These are phyloP conservation scores for Phyllostomus discolor DNA, from an alignment of 2,113 vertebrate species.

Conservation along the genomic window DNA sequence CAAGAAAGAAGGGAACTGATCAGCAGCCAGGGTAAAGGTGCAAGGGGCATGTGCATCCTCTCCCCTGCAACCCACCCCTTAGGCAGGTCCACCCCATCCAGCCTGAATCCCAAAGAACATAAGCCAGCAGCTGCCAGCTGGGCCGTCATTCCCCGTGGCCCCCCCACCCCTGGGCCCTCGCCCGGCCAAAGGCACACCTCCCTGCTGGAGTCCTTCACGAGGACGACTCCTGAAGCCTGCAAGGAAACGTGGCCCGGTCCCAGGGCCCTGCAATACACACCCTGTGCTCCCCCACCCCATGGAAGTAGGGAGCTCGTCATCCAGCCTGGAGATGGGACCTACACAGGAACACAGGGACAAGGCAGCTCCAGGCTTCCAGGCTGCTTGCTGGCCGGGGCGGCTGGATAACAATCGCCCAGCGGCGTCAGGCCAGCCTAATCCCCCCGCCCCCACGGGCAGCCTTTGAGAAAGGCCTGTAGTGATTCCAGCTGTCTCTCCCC, in stretches of 20 bases:
- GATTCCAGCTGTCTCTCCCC: constrained; percentile 53
- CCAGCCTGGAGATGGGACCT: neutral
- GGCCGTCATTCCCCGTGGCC: neutral
- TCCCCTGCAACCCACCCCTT: too few species aligned
- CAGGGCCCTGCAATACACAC: neutral
- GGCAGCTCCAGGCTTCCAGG: neutral
- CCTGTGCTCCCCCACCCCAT: neutral
- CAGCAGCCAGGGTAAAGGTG: neutral
- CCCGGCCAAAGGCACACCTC: neutral
- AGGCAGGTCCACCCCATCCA: neutral
- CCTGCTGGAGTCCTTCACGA: neutral
- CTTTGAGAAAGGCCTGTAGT: neutral
- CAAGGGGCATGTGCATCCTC: neutral
- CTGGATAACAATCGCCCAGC: neutral
- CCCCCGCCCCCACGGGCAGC: neutral
- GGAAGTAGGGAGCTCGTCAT: too few species aligned
- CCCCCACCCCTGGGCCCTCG: neutral
- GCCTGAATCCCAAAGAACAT: neutral
- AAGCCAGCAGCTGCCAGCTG: constrained; percentile 32
- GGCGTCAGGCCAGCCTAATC: neutral
- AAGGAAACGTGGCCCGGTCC: neutral
- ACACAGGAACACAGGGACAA: neutral
- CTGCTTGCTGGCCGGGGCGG: neutral
- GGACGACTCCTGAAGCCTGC: neutral
- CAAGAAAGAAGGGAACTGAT: neutral